Percentiles rank a stretch among this genome's conserved stretches.
phyloP scores from a whole-genome alignment of 1,140 invertebrate genomes.

The Brachionus asplanchnoidis region DNA sequence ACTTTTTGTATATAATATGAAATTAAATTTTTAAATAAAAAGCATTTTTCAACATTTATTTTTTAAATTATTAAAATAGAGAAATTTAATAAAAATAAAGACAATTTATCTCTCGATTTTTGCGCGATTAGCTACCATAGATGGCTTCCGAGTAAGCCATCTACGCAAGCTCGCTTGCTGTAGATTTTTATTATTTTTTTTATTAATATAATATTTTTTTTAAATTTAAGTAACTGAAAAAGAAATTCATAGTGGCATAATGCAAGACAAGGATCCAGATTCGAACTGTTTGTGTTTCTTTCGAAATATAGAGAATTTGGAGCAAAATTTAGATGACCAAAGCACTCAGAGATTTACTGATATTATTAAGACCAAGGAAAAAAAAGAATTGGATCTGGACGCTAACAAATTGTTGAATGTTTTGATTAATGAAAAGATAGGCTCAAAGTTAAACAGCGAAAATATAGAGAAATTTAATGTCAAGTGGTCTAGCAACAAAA shows the following conservation, averaged over 20 bases:
- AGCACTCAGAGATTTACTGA: slow-evolving; percentile 88
- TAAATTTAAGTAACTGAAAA: slow-evolving; percentile 74
- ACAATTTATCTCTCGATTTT: too few relatives aligned
- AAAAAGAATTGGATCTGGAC: slow-evolving; percentile 87
- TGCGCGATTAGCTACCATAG: too few relatives aligned
- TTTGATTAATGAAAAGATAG: slow-evolving; percentile 77
- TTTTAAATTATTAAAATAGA: too few relatives aligned
- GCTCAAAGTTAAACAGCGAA: slow-evolving; percentile 46
- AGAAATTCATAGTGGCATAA: slow-evolving; percentile 88
- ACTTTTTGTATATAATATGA: too few relatives aligned
- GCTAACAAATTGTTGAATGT: slow-evolving; percentile 81
- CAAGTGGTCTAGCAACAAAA: not conserved
- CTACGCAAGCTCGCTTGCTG: too few relatives aligned
- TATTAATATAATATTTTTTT: slow-evolving; percentile 41
- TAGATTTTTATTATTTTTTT: too few relatives aligned
- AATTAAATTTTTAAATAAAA: too few relatives aligned
- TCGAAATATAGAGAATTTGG: slow-evolving; percentile 93
- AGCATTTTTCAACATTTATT: too few relatives aligned
- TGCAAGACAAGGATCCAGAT: slow-evolving; percentile 87
- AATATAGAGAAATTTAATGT: not conserved
- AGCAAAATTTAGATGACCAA: slow-evolving; percentile 78
- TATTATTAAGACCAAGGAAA: slow-evolving; percentile 65
- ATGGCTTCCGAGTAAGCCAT: too few relatives aligned
- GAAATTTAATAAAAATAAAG: too few relatives aligned
- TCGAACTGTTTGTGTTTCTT: slow-evolving; percentile 86